A percentile compares a stretch with the other conserved stretches of the same genome.
Conservation (phyloP, 2,888 invertebrate genomes). For the Pilophorus perplexus region DNA sequence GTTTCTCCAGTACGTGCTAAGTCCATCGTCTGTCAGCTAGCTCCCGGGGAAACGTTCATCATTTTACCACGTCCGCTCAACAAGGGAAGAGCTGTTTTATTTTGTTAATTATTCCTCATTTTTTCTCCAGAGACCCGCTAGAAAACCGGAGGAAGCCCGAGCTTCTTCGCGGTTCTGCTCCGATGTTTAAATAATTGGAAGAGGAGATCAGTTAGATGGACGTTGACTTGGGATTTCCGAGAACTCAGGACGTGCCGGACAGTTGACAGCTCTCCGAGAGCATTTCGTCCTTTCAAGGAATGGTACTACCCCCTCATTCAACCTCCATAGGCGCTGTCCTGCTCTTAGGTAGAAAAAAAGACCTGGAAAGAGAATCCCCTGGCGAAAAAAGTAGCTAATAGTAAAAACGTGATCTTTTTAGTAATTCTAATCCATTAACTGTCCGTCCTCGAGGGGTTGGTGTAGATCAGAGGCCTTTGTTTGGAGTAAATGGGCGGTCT, state of each 20-base stretch:
- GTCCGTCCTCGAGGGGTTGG: conserved; percentile 6
- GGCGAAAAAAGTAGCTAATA: conserved; percentile 35
- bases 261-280: conserved; percentile 30
- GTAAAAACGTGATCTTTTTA: conserved; percentile 39
- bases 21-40: no score
- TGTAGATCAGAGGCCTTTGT: conserved; percentile 32
- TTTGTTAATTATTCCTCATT: neutral
- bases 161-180: no score
- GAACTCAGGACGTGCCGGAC: conserved; percentile 26
- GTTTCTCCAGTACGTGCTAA: no score
- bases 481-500: conserved; percentile 13
- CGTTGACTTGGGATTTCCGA: conserved; percentile 18
- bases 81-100: neutral
- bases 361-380: neutral
- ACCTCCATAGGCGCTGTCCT: neutral
- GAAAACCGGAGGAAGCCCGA: conserved; percentile 6
- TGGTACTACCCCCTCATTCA: conserved; percentile 35
- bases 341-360: conserved; percentile 12
- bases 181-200: conserved; percentile 38
- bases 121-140: neutral
- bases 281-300: conserved; percentile 39
- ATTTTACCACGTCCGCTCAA: conserved; percentile 12
- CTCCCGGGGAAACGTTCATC: conserved; percentile 8
- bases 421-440: conserved; percentile 36
- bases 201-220: conserved; percentile 37